Conservation (phyloP, 1,140 invertebrate species). For the Himalopsyche phryganea region DNA sequence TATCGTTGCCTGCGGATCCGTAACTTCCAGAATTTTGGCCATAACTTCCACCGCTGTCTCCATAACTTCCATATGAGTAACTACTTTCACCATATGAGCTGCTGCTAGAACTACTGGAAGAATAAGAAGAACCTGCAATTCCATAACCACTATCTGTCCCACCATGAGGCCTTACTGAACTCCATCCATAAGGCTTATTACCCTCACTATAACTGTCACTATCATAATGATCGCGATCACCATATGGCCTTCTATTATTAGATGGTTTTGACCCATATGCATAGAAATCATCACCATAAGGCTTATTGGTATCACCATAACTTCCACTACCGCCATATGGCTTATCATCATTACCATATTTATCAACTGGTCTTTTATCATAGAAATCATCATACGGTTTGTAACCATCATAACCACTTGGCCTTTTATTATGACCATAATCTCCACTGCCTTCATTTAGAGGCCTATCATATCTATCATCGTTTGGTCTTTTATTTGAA, state of each 20-base stretch:
- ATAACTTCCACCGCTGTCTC: neutral
- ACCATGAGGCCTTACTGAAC: neutral
- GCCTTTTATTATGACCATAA: neutral
- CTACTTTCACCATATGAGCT: neutral
- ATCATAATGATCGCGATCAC: neutral
- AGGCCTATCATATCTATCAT: slow-evolving; percentile 3
- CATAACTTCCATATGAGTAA: slow-evolving; percentile 2
- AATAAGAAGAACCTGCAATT: too few relatives aligned
- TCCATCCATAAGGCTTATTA: neutral
- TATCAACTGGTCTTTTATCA: neutral
- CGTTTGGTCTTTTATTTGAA: slow-evolving; percentile 16
- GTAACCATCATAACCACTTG: neutral
- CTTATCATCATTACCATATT: neutral
- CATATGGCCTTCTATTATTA: neutral
- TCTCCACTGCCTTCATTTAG: neutral
- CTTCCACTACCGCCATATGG: neutral
- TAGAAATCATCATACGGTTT: neutral
- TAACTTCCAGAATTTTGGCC: slow-evolving; percentile 3
- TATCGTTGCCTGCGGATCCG: neutral
- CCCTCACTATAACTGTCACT: slow-evolving; percentile 1
- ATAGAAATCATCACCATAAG: neutral
- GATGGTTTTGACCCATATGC: too few relatives aligned
- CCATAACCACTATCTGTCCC: neutral
- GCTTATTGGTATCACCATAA: slow-evolving; percentile 3
- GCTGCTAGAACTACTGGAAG: too few relatives aligned